Evolutionary conservation across 2,888 invertebrate genomes (phyloP), one percentile per base, ranked within the genome.

Genomic region (Dastarcus helophoroides): DNA sequence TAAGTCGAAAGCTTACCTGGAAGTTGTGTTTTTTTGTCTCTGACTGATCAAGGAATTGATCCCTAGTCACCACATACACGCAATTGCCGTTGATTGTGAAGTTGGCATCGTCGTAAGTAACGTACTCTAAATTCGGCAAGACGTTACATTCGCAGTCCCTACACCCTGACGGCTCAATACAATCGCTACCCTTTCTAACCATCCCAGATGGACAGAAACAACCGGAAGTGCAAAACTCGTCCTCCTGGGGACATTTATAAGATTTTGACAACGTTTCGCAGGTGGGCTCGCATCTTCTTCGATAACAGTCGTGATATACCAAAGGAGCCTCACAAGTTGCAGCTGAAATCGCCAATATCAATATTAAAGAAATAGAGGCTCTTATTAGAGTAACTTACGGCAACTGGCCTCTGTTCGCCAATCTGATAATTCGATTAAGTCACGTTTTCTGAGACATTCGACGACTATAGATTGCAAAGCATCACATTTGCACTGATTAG

Each of bases 71-170:
- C 14, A 88, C 65, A 53, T 88, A 89, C 0, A 83, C 83, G 56
- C 91, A 91, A 55, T 84, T 84, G 3, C 84, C 85, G 41, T 79
- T 75, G 56, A 83, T 80, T 0, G 80, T 80, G 43, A 81, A 77
- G 46, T 80, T 78, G 37, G 71, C 75, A 12, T 79, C 75, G 54
- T 91, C 90, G 52, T 86, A 93, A 14, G 82, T 84, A 35, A 76
- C 68, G 58, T 83, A 86, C 49, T 85, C 80, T 1, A 85, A 76
- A 29, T 81, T 75, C 0, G 88, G 88, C 36, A 79, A 70, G 0
- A 82, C 77, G 42, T 79, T 58, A 37, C 63, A 74, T 64, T 72
- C 58, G 67, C 86, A 86, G 53, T 88, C 83, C 31, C 76, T 67
- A 49, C 88, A 88, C 34, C 76, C 76, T 0, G 71, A 64, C 0